A percentile compares a stretch with the other conserved stretches of the same genome.
Conservation (phyloP, 2,888 invertebrate species). For the Ischnura elegans region DNA sequence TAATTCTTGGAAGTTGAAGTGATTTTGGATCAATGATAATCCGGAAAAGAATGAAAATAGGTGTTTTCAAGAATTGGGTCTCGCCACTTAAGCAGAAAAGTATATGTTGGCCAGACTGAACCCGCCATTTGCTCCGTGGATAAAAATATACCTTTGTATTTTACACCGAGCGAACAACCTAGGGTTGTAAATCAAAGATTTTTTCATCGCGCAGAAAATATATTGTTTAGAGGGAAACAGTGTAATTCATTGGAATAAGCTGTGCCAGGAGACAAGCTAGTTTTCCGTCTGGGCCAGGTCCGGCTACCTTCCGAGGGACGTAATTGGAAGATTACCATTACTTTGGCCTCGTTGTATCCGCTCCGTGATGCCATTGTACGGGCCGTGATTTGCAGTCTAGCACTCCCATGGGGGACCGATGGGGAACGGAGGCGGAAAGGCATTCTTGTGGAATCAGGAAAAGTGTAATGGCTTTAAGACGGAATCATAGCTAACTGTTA, state of each 20-base stretch:
- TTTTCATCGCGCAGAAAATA: too few species aligned
- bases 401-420: not conserved
- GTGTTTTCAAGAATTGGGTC: too few species aligned
- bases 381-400: constrained; percentile 45
- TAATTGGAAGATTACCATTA: constrained; percentile 56
- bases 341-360: constrained; percentile 16
- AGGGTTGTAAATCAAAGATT: not conserved
- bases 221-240: not conserved
- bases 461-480: constrained; percentile 51
- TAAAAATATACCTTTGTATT: not conserved
- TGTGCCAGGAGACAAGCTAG: not conserved
- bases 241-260: not conserved
- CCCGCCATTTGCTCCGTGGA: not conserved
- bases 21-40: too few species aligned
- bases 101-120: not conserved
- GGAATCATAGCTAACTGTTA: constrained; percentile 61
- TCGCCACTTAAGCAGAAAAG: too few species aligned
- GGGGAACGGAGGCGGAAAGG: not conserved
- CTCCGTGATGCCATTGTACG: constrained; percentile 13
- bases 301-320: not conserved
- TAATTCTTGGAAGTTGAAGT: too few species aligned
- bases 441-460: constrained; percentile 19
- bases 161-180: too few species aligned
- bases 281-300: not conserved
- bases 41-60: too few species aligned